Evolutionary conservation across 2,888 invertebrate species (phyloP), one percentile per base, ranked within the genome.

Genomic region (Ypsolopha scabrella): DNA sequence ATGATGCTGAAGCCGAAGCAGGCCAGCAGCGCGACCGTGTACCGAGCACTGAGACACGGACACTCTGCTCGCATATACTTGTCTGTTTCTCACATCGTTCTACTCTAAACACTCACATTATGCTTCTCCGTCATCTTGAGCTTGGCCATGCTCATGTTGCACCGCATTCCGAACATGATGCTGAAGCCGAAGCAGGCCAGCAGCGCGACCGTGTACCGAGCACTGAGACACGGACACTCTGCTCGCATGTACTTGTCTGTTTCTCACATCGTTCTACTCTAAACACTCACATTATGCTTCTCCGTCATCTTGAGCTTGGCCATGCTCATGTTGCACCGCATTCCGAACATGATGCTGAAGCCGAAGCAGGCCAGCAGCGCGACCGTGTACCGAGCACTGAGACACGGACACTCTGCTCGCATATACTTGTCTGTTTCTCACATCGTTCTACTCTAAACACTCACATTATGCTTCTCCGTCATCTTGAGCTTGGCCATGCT

Each of bases 271-370:
- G 4, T 4, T 24, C 24, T 24, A 3, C 24, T 24, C 2, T 24
- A 24, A 4, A 41, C 50, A 71, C 79, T 77, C 58, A 82, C 85
- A 53, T 73, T 71, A 54, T 67, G 62, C 66, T 88, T 88, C 65
- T 91, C 91, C 61, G 91, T 91, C 74, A 93, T 88, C 72, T 94
- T 92, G 53, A 96, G 90, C 77, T 98, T 97, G 47, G 99, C 98
- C 81, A 99, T 97, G 51, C 98, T 97, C 94, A 99, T 96, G 86
- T 99, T 99, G 80, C 98, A 98, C 53, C 99, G 91, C 92, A 99
- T 99, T 13, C 99, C 99, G 70, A 97, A 97, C 79, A 96, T 96
- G 70, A 97, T 96, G 77, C 97, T 91, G 80, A 97, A 97, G 52
- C 97, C 96, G 68, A 95, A 73, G 72, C 95, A 95, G 13, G 95